Base-by-base conservation (phyloP, 2,797 vertebrate species). In the Pyrocephalus nanus region DNA sequence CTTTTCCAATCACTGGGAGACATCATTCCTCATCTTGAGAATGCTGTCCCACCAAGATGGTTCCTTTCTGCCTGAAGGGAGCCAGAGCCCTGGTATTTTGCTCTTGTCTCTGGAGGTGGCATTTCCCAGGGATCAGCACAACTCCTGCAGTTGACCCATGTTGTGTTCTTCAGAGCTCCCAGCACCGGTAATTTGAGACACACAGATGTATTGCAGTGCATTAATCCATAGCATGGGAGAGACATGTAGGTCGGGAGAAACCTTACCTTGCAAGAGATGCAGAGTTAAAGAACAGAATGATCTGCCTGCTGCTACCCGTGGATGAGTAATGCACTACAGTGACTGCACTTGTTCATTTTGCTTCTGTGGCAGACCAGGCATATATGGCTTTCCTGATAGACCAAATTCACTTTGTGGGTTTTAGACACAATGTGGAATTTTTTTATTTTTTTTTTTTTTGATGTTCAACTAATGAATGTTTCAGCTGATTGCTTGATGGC, bases 401-500 rank as follows among this genome's bases (percentile, higher is more conserved):
- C 50, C 55, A 34, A 27, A 58, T 34, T 50, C 32, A 5, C 15
- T 19, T 58, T 18, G 32, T 40, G 62, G 30, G 48, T 51, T 86
- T 43, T 20, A 34, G 54, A 29, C 18, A 62, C 30, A 57, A 12
- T 10, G 25, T 25, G 38, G 57, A 21, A 25, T 47, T n/a, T 38
- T 12, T 22, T 47, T 61, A 61, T 69, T 50, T 53, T 11, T 25
- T 11, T 25, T 51, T 65, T 61, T 70, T 50, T 45, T 8, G 22
- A 38, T 32, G 26, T 90, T 47, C 58, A 38, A 88, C 79, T 54
- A 51, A 85, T 50, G 84, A 80, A 90, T 65, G 74, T 61, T 90
- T 48, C 62, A 72, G 45, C 82, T 88, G 76, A 55, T 47, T 88
- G 88, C 92, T 92, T 72, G 51, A 70, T 75, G 61, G 60, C 65